phyloP scores from a whole-genome alignment of 2,113 vertebrate genomes.

The Pardalotus punctatus region DNA sequence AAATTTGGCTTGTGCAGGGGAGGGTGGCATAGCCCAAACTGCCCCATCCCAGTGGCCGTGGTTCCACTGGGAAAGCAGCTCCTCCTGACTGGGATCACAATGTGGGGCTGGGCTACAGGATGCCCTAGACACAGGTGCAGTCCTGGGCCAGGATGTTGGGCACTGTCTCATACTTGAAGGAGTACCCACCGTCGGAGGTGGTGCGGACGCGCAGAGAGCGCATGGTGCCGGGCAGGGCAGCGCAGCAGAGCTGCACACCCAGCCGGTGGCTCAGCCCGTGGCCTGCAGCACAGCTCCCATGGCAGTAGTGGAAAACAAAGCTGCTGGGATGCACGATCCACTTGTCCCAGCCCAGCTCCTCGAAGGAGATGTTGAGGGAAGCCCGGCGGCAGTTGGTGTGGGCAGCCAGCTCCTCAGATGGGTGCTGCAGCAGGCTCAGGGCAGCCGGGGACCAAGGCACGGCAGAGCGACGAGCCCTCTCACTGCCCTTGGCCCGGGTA shows the following conservation, averaged over 20 bases:
- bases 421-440: constrained; percentile 79
- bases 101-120: fast-evolving
- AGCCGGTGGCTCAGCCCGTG: constrained; percentile 63
- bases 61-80: neutral
- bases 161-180: constrained; percentile 88
- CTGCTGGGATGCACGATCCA: constrained; percentile 90
- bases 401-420: constrained; percentile 62
- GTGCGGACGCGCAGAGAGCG: constrained; percentile 85
- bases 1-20: neutral
- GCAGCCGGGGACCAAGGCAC: constrained; percentile 83
- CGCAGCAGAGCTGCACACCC: constrained; percentile 85
- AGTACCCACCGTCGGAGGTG: constrained; percentile 89
- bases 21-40: neutral
- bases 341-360: constrained; percentile 90
- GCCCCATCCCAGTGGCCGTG: fast-evolving
- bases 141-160: constrained; percentile 90
- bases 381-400: constrained; percentile 79
- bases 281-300: constrained; percentile 80
- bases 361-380: constrained; percentile 86
- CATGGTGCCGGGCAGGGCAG: constrained; percentile 86
- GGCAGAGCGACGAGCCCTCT: constrained; percentile 68
- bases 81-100: neutral
- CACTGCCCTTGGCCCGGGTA: constrained; percentile 28
- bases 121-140: constrained; percentile 83
- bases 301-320: constrained; percentile 90